Base-by-base conservation (phyloP, 92 coral and sea anemone genomes). In the Bergia puertoricense region DNA sequence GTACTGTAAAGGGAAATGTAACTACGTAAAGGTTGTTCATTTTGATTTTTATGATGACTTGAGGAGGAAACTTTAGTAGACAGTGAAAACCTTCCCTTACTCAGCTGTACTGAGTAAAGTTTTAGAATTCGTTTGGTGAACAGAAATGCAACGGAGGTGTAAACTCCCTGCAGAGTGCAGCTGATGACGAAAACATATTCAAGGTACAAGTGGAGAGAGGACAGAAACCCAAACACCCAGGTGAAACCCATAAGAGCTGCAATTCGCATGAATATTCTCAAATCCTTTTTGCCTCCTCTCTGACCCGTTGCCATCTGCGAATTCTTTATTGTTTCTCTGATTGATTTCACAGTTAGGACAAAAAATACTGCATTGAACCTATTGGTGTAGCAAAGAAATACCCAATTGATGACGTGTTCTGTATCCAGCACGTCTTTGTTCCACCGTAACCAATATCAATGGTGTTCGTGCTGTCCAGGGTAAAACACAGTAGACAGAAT, bases 241-340 rank as follows among this genome's bases (percentile, higher is more conserved):
- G 91, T 88, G 89, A 90, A 90, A 46, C 95, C 95, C 90, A 93
- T 88, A 41, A 93, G 89, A 23, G 93, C 85, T 51, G 92, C 83
- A 76, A 93, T 80, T 37, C 93, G 81, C 72, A 86, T 82, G 76
- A 89, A 93, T 75, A 93, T 91, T 88, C 82, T 75, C 36, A 91
- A 51, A n/a, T n/a, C n/a, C n/a, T n/a, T n/a, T n/a, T n/a, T n/a
- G n/a, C n/a, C n/a, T n/a, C n/a, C n/a, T n/a, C 62, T 81, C 74
- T 89, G 91, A 5, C 69, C 85, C 62, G 80, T 85, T 40, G 92
- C 89, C 36, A 77, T 80, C 86, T 81, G 81, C 15, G 96, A 78
- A 62, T 90, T 90, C 81, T 80, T 85, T 77, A 89, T 91, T 20
- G 96, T 86, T 72, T 68, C 73, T 67, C 93, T 78, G 54, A 93